Conservation (phyloP, 2,888 invertebrate species). For the Pristionchus arcanus region DNA sequence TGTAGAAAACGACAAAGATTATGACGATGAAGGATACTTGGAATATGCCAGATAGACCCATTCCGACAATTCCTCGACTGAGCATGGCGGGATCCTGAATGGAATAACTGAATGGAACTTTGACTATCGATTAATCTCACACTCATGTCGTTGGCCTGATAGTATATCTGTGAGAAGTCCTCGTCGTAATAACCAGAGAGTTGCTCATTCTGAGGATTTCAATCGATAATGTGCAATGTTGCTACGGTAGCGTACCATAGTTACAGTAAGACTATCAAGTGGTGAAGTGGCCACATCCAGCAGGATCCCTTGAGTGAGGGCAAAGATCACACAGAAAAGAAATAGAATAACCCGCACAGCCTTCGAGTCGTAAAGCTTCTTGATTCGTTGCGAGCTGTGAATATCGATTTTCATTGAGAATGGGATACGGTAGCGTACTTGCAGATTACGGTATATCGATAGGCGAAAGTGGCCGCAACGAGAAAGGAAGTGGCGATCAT, state of each 20-base stretch:
- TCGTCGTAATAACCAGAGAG: background rate
- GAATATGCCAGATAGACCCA: conserved; percentile 18
- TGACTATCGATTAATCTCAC: background rate
- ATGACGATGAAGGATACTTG: background rate
- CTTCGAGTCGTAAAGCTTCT: conserved; percentile 1
- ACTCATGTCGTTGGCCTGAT: conserved; percentile 10
- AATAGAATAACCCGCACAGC: background rate
- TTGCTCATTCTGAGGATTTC: conserved; percentile 1
- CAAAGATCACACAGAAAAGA: background rate
- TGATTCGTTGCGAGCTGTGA: background rate
- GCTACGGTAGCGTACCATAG: conserved; percentile 15
- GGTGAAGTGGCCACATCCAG: background rate
- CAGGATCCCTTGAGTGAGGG: conserved; percentile 20
- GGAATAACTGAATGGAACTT: background rate
- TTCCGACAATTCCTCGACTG: background rate
- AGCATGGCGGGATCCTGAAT: background rate
- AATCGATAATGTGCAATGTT: background rate
- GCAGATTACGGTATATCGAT: conserved; percentile 47
- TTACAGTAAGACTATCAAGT: background rate
- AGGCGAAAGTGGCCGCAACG: conserved; percentile 20
- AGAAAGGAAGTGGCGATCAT: conserved; percentile 53
- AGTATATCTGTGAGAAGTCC: conserved; percentile 23
- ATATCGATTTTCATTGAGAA: background rate
- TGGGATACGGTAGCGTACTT: background rate
- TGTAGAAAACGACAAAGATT: conserved; percentile 35